Base-by-base conservation (phyloP, 1,140 invertebrate genomes). In the Drosophila lini region DNA sequence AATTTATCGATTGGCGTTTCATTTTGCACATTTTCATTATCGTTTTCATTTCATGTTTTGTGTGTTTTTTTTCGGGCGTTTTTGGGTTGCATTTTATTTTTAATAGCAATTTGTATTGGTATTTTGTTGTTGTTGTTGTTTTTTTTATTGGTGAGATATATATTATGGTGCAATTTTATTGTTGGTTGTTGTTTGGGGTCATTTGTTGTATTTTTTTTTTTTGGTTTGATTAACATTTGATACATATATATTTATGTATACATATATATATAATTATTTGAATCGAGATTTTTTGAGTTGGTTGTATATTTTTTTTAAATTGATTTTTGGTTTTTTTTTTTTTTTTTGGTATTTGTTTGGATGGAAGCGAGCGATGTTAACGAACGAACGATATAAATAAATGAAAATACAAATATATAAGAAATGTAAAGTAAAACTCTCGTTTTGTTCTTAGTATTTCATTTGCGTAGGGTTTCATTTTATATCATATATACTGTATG, bases 321-420 rank as follows among this genome's bases (percentile, higher is more conserved):
- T 68, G 55, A 58, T 60, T 52, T 70, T 62, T 71, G 80, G 19
- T 19, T 19, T 19, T 19, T 56, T 62, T 63, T 81, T 75, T 78
- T 76, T 76, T 75, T 82, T 32, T 45, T 44, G 44, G 44, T 45
- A 45, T 45, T 86, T 77, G 70, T 80, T 91, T 90, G 82, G 86
- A 91, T 91, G 68, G 90, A 82, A 91, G 90, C 84, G 83, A 86
- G 90, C 90, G 90, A 91, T 91, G 90, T 91, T 80, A 91, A 91
- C 86, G 86, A 90, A 90, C 90, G 90, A 91, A 91, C 90, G 90
- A 91, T 90, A 91, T 88, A 91, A 91, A 91, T 90, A 91, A 91
- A 88, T 88, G 81, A 91, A 90, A 91, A 91, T 91, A 88, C 84
- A 88, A 88, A 89, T 88, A 88, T 88, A 88, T 88, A 88, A 88